These are phyloP conservation scores for Elephas maximus DNA, from an alignment of 2,113 vertebrate species.

Conservation along the genomic window DNA sequence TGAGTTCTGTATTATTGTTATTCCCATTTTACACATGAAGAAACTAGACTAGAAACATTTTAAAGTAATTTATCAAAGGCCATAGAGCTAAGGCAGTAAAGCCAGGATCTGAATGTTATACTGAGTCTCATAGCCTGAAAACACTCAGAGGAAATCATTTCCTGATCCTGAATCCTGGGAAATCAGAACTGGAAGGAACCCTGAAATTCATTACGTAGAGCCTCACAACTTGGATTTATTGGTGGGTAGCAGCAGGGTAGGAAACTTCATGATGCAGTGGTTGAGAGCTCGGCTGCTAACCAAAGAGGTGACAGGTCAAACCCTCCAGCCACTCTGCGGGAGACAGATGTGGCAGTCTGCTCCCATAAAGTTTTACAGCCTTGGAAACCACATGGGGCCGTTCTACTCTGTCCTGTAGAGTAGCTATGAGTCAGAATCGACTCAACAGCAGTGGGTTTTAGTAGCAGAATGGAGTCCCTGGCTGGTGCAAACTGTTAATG, in stretches of 20 bases:
- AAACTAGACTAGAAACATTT: conserved; percentile 7
- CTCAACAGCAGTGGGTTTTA: no score
- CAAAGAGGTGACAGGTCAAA: no score
- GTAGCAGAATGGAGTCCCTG: no score
- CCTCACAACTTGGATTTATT: accelerated
- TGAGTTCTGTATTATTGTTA: neutral
- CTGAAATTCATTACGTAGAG: neutral
- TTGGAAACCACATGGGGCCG: no score
- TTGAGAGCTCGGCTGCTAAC: no score
- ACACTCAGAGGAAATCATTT: conserved; percentile 56
- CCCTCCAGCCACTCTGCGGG: no score
- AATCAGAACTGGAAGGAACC: conserved; percentile 35
- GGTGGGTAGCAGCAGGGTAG: neutral
- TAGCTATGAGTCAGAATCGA: no score
- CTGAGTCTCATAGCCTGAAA: conserved; percentile 18
- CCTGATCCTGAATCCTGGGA: conserved; percentile 32
- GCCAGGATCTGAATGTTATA: neutral
- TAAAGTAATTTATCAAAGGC: conserved; percentile 30
- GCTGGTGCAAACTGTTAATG: no score
- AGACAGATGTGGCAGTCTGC: no score
- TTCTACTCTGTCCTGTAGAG: no score
- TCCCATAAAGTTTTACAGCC: no score
- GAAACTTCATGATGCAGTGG: no score
- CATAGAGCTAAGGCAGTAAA: neutral
- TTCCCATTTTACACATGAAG: neutral